These are phyloP conservation scores for Eriosoma lanigerum DNA, from an alignment of 1,140 invertebrate species.

Conservation along the genomic window DNA sequence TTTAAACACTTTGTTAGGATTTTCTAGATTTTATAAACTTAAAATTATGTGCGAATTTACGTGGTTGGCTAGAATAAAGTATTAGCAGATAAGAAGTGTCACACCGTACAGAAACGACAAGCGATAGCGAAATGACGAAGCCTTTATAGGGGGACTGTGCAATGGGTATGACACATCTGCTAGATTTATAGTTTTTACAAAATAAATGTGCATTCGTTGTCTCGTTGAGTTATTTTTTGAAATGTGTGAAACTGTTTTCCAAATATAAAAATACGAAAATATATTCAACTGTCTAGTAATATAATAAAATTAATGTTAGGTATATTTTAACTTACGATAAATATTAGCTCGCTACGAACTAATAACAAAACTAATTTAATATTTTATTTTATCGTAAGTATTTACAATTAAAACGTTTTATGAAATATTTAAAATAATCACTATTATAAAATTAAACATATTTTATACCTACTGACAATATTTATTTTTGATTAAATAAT, in stretches of 20 bases:
- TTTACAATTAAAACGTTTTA: no score
- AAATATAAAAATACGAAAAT: background rate
- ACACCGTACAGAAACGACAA: background rate
- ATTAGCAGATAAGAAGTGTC: background rate
- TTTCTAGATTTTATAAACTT: constrained; percentile 9
- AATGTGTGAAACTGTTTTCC: background rate
- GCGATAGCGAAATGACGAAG: constrained; percentile 29
- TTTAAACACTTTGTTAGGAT: background rate
- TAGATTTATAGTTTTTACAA: constrained; percentile 19
- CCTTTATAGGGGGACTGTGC: no score
- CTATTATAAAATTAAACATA: no score
- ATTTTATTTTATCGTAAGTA: no score
- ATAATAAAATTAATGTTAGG: no score
- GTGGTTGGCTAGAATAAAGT: background rate
- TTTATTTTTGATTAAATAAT: no score
- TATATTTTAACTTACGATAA: no score
- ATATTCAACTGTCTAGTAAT: background rate
- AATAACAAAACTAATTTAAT: no score
- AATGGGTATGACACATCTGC: background rate
- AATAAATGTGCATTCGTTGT: background rate
- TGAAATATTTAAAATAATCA: no score
- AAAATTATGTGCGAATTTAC: background rate
- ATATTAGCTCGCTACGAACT: no score
- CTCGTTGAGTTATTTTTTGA: constrained; percentile 13
- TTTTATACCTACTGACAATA: no score